Percentiles rank a stretch among this genome's conserved stretches.
These are phyloP conservation scores for Cotesia vestalis DNA, from an alignment of 1,140 invertebrate genomes.

Conservation along the genomic window DNA sequence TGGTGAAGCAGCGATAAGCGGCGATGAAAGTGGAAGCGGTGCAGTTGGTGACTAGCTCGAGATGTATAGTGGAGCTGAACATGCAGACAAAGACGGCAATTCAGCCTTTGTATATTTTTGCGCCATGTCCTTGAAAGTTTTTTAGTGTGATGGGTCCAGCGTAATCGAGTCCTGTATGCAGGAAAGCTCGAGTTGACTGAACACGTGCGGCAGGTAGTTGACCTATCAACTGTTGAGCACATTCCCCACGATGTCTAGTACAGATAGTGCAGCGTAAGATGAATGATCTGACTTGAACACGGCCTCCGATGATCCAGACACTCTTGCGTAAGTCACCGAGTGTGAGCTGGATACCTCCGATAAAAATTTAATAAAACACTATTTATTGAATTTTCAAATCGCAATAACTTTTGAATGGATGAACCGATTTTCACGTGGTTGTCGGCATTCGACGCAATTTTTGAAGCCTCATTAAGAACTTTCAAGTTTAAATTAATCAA, in stretches of 20 bases:
- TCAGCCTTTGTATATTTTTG: too few relatives aligned
- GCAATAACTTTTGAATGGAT: too few relatives aligned
- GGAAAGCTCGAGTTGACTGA: conserved; percentile 35
- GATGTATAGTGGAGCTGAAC: not conserved
- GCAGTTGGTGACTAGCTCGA: not conserved
- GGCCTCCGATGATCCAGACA: conserved; percentile 43
- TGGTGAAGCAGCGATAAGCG: not conserved
- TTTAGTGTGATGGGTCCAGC: not conserved
- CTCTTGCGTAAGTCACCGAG: too few relatives aligned
- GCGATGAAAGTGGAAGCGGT: not conserved
- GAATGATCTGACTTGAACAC: conserved; percentile 39
- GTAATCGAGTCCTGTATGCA: not conserved
- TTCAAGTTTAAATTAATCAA: too few relatives aligned
- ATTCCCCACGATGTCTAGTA: not conserved
- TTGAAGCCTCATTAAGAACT: too few relatives aligned
- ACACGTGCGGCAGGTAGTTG: conserved; percentile 42
- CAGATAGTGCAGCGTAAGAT: conserved; percentile 38
- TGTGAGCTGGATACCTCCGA: too few relatives aligned
- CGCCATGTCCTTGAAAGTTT: too few relatives aligned
- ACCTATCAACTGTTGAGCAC: not conserved
- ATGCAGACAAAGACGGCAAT: not conserved
- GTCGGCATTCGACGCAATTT: too few relatives aligned
- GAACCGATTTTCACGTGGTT: too few relatives aligned
- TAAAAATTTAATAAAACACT: too few relatives aligned
- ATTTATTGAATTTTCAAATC: too few relatives aligned